These are phyloP conservation scores for Pyxicephalus adspersus DNA, from an alignment of 2,113 vertebrate genomes.

Conservation along the genomic window DNA sequence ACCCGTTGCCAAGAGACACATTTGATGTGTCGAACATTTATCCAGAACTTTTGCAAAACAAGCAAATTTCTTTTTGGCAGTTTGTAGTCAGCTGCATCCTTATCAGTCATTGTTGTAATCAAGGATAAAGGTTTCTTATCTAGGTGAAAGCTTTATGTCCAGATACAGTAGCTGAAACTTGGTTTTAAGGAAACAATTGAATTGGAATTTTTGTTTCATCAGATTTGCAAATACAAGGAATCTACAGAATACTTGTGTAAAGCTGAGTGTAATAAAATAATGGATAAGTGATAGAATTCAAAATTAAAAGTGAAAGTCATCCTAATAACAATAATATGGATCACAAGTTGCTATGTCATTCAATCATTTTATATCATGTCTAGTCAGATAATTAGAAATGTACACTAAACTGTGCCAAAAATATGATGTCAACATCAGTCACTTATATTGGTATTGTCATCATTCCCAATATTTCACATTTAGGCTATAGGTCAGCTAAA, in stretches of 20 bases:
- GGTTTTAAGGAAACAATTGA: not conserved
- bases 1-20: slow-evolving; percentile 3
- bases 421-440: not conserved
- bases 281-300: slow-evolving; percentile 42
- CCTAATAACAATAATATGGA: slow-evolving; percentile 39
- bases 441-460: not conserved
- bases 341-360: slow-evolving; percentile 36
- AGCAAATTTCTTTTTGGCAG: slow-evolving; percentile 38
- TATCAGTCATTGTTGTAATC: slow-evolving; percentile 7
- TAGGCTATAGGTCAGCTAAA: no score
- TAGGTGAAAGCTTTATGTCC: slow-evolving; percentile 5
- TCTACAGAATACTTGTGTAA: slow-evolving; percentile 11
- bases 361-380: slow-evolving; percentile 28
- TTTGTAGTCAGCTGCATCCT: slow-evolving; percentile 18
- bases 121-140: slow-evolving; percentile 1
- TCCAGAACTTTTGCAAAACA: slow-evolving; percentile 10
- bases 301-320: slow-evolving; percentile 49
- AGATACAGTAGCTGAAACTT: slow-evolving; percentile 1
- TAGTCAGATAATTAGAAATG: slow-evolving; percentile 7
- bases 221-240: not conserved
- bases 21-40: slow-evolving; percentile 9
- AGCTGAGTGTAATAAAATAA: not conserved
- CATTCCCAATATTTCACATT: not conserved
- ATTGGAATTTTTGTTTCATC: not conserved
- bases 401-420: slow-evolving; percentile 9